Base-by-base conservation (phyloP, 2,797 vertebrate genomes). In the Alca torda region DNA sequence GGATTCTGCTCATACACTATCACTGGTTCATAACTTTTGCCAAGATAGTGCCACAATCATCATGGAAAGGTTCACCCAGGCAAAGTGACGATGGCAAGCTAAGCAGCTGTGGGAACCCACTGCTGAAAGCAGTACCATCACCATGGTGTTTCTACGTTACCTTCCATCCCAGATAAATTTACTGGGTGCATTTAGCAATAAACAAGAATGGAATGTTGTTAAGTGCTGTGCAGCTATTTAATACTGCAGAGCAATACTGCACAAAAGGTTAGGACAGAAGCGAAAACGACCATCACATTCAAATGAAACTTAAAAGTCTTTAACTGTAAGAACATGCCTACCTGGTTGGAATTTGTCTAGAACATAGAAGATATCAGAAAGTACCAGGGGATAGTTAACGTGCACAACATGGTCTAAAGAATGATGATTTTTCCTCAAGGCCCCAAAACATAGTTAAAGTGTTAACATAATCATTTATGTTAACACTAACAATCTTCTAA, bases 41-140 rank as follows among this genome's bases (percentile, higher is more conserved):
- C 2, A 0, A 46, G 46, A 20, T 3, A 24, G 12, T 4, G 12
- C 30, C 43, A 69, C 0, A 0, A 25, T 9, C 23, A 57, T 18
- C 21, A 17, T 2, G 13, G 15, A 30, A 21, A 37, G 3, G 20
- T n/a, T 81, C 45, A 15, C 8, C 37, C 18, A 18, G 13, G 16
- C 17, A 3, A 54, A 50, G 43, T 2, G 8, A 65, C 0, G 1
- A 39, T 0, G 4, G 19, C 26, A 50, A 65, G 33, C 23, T 18
- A 18, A 41, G n/a, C 26, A 28, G 16, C 19, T 15, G 10, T 8
- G 24, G 31, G 43, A 48, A 48, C 50, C 13, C 23, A 18, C 59
- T 39, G n/a, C 23, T 31, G 17, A 46, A 50, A 67, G 43, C 16
- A 33, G 11, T 5, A 70, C 21, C 53, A 24, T 1, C 16, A 24